These are phyloP conservation scores for Tachystola acroxantha DNA, from an alignment of 2,888 invertebrate genomes.

Conservation along the genomic window DNA sequence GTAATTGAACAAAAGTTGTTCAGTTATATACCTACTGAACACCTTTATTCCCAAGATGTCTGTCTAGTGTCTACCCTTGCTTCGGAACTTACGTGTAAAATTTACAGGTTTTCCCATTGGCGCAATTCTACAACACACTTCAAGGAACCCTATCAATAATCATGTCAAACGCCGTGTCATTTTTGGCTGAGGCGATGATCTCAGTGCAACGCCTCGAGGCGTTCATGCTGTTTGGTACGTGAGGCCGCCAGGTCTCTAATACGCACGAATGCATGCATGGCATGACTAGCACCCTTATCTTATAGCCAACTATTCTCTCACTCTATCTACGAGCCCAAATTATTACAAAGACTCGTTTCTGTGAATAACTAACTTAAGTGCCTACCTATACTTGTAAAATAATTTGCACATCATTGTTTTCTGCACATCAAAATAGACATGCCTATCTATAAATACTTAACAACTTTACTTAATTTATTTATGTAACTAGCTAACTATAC, in stretches of 20 bases:
- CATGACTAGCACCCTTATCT: conserved; percentile 7
- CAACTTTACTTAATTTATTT: too few relatives aligned
- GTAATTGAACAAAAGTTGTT: too few relatives aligned
- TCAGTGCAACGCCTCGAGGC: conserved; percentile 79
- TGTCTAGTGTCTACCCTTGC: too few relatives aligned
- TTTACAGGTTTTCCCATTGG: conserved; percentile 79
- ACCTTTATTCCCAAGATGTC: too few relatives aligned
- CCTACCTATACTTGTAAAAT: background rate
- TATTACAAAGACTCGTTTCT: conserved; percentile 36
- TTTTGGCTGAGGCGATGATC: conserved; percentile 79
- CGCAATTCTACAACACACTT: conserved; percentile 81
- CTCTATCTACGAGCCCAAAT: conserved; percentile 29
- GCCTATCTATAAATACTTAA: too few relatives aligned
- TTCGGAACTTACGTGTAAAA: conserved; percentile 17
- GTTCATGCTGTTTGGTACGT: conserved; percentile 76
- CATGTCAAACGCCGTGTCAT: conserved; percentile 78
- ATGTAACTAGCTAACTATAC: too few relatives aligned
- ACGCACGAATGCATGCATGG: conserved; percentile 8
- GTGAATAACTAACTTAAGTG: conserved; percentile 6
- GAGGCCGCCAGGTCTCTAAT: conserved; percentile 29
- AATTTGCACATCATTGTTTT: too few relatives aligned
- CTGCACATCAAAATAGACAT: background rate
- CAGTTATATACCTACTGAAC: too few relatives aligned
- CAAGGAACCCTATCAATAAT: conserved; percentile 80
- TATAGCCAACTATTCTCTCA: conserved; percentile 5